Conservation (phyloP, 1,140 invertebrate genomes). For the Anadara kagoshimensis region DNA sequence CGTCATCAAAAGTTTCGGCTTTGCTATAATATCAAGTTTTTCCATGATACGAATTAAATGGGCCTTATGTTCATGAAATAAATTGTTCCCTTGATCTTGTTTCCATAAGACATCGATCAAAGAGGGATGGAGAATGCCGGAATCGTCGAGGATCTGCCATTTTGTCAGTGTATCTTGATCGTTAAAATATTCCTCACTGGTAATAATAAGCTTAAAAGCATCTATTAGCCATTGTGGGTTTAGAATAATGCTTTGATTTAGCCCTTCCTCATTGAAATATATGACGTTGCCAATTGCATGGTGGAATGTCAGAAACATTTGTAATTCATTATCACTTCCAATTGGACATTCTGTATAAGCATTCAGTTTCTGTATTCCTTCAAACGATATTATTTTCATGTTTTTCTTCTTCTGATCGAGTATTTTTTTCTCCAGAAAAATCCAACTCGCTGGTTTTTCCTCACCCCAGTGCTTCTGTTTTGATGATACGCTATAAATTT, state of each 20-base stretch:
- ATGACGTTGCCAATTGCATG: constrained; percentile 27
- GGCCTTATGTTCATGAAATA: too few relatives aligned
- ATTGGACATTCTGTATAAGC: constrained; percentile 15
- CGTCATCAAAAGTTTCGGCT: too few relatives aligned
- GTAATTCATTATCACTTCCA: constrained; percentile 4
- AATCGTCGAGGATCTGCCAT: constrained; percentile 1
- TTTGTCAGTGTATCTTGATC: neutral
- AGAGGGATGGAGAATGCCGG: neutral
- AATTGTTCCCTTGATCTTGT: neutral
- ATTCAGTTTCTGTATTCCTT: constrained; percentile 13
- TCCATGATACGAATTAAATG: too few relatives aligned
- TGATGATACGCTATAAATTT: constrained; percentile 19
- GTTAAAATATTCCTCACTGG: constrained; percentile 7
- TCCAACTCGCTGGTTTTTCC: constrained; percentile 26
- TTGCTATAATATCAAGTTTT: too few relatives aligned
- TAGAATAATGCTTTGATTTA: constrained; percentile 18
- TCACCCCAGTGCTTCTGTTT: constrained; percentile 17
- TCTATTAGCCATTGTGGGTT: constrained; percentile 29
- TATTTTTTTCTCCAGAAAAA: constrained; percentile 23
- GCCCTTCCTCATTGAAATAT: constrained; percentile 22
- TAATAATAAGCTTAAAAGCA: constrained; percentile 28
- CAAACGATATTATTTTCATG: constrained; percentile 3
- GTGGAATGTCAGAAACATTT: constrained; percentile 30
- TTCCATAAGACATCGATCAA: neutral
- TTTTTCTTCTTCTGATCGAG: constrained; percentile 10